Evolutionary conservation across 2,113 vertebrate genomes (phyloP).

Genomic region (Cervus canadensis): DNA sequence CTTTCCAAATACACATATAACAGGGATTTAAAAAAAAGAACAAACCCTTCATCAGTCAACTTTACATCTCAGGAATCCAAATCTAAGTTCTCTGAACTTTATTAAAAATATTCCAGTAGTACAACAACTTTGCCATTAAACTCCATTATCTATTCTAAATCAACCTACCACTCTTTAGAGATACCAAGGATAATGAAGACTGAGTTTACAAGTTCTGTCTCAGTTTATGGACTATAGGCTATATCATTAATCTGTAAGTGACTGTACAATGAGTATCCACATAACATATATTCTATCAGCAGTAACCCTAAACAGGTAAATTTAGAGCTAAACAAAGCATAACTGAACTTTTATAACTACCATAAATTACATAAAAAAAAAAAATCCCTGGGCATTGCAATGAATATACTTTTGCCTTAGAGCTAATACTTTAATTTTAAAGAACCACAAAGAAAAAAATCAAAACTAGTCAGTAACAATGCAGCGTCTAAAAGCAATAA

Average conservation of each 20-base stretch:
- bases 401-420: constrained; percentile 84
- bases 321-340: constrained; percentile 62
- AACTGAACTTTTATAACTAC: constrained; percentile 73
- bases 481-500: constrained; percentile 98
- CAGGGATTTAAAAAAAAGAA: background rate
- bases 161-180: constrained; percentile 5
- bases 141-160: constrained; percentile 16
- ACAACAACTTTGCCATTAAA: constrained; percentile 18
- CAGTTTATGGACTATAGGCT: background rate
- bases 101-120: constrained; percentile 32
- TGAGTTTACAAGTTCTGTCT: constrained; percentile 8
- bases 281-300: constrained; percentile 28
- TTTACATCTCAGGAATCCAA: constrained; percentile 22
- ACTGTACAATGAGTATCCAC: background rate
- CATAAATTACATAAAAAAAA: constrained; percentile 72
- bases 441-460: constrained; percentile 89
- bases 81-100: constrained; percentile 38
- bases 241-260: constrained; percentile 12
- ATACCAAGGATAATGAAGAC: constrained; percentile 5
- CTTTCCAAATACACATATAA: constrained; percentile 32
- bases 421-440: constrained; percentile 94
- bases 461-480: constrained; percentile 94
- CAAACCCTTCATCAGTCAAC: background rate
- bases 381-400: constrained; percentile 70
- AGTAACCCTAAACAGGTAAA: constrained; percentile 40